A percentile compares a stretch with the other conserved stretches of the same genome.
Evolutionary conservation across 2,888 invertebrate species (phyloP).

Genomic region (Hypena proboscidalis): DNA sequence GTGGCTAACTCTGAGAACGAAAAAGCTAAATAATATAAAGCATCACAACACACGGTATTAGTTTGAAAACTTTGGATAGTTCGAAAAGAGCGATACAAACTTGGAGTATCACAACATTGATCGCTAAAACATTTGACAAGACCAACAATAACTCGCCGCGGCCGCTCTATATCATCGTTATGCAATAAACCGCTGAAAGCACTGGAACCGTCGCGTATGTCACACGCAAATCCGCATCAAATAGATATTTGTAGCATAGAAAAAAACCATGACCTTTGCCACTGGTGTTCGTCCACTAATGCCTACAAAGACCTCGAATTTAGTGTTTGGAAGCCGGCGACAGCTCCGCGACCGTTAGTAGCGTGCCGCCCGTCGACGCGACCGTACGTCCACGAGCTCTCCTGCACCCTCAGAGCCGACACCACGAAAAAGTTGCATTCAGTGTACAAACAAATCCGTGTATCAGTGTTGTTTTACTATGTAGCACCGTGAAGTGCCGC

Average conservation of each 20-base stretch:
- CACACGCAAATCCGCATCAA: slow-evolving; percentile 27
- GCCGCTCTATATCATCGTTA: slow-evolving; percentile 23
- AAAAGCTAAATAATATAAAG: slow-evolving; percentile 13
- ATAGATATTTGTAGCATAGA: slow-evolving; percentile 28
- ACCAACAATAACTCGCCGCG: slow-evolving; percentile 9
- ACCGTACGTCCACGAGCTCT: slow-evolving; percentile 54
- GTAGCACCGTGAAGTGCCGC: slow-evolving; percentile 54
- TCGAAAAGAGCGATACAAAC: slow-evolving; percentile 28
- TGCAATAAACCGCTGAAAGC: slow-evolving; percentile 14
- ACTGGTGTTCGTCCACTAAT: slow-evolving; percentile 64
- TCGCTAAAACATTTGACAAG: slow-evolving; percentile 16
- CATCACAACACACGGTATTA: slow-evolving; percentile 8
- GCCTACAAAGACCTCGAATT: slow-evolving; percentile 70
- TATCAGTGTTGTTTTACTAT: slow-evolving; percentile 53
- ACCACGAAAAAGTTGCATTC: slow-evolving; percentile 55
- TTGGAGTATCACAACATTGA: slow-evolving; percentile 22
- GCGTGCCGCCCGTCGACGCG: slow-evolving; percentile 66
- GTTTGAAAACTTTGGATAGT: slow-evolving; percentile 28
- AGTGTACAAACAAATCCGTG: slow-evolving; percentile 48
- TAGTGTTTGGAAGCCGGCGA: slow-evolving; percentile 61
- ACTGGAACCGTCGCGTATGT: slow-evolving; percentile 11
- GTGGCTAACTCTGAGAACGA: slow-evolving; percentile 2
- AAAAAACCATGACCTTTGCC: slow-evolving; percentile 73
- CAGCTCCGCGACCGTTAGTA: slow-evolving; percentile 65
- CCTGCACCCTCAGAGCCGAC: slow-evolving; percentile 35